Evolutionary conservation across 2,797 vertebrate species (phyloP).

Genomic region (Botia kubotai): DNA sequence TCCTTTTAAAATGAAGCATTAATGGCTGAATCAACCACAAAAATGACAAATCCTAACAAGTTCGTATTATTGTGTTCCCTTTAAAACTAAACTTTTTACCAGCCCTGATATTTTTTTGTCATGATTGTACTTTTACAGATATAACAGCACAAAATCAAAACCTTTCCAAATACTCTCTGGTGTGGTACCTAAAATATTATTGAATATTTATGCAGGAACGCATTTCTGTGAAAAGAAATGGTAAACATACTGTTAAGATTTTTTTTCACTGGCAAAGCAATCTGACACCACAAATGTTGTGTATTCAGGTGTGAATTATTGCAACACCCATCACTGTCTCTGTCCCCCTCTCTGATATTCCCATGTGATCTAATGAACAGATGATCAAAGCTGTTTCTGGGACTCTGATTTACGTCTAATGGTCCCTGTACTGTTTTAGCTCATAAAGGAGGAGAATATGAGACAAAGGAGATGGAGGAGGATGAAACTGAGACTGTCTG

Average conservation of each 20-base stretch:
- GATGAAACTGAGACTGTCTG: constrained; percentile 17
- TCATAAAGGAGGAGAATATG: constrained; percentile 31
- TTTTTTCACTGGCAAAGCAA: constrained; percentile 4
- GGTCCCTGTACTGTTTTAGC: constrained; percentile 45
- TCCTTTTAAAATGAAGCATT: not conserved
- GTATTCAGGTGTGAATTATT: constrained; percentile 35
- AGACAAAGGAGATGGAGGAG: constrained; percentile 38
- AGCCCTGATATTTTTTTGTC: not conserved
- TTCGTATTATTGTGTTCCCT: not conserved
- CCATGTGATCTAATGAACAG: constrained; percentile 54
- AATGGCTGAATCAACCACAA: not conserved
- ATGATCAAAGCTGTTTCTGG: constrained; percentile 53
- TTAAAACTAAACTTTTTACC: not conserved
- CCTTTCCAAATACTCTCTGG: not conserved
- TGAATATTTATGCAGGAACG: not conserved
- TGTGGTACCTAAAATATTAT: not conserved
- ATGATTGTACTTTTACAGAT: not conserved
- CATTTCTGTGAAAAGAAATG: not conserved
- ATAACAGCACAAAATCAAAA: not conserved
- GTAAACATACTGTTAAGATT: not conserved
- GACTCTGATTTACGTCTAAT: constrained; percentile 44
- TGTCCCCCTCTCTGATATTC: constrained; percentile 41
- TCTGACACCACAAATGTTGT: constrained; percentile 37
- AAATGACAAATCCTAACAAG: not conserved
- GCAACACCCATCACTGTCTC: constrained; percentile 34